These are phyloP conservation scores for Pangasius larnaudii DNA, from an alignment of 2,797 vertebrate species.

Conservation along the genomic window DNA sequence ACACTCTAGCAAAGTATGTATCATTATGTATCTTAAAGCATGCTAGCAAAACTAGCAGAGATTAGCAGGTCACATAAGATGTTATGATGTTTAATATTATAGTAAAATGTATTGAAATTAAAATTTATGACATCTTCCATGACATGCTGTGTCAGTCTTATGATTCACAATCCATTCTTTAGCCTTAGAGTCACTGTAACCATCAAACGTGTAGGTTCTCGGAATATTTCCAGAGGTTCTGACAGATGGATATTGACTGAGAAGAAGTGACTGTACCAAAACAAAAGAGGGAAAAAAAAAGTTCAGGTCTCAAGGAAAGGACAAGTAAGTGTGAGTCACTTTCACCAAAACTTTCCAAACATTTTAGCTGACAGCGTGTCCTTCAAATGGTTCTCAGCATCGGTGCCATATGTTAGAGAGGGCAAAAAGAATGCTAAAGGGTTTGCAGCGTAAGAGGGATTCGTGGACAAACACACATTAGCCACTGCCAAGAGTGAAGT, in stretches of 20 bases:
- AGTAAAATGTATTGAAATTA: background rate
- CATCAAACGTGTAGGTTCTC: background rate
- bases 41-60: background rate
- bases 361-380: background rate
- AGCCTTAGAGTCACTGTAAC: background rate
- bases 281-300: background rate
- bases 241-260: background rate
- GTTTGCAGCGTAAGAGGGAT: background rate
- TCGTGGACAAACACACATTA: conserved; percentile 16
- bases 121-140: background rate
- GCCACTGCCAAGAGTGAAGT: background rate
- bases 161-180: background rate
- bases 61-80: background rate
- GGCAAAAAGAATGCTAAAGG: conserved; percentile 4
- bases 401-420: conserved; percentile 11
- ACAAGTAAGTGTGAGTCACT: background rate
- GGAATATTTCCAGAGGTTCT: background rate
- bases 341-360: background rate
- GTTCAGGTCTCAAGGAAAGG: background rate
- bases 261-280: background rate
- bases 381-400: background rate
- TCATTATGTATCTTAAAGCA: background rate
- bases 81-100: background rate
- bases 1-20: background rate
- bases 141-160: background rate